phyloP scores from a whole-genome alignment of 1,140 invertebrate species.

The Diuraphis noxia region DNA sequence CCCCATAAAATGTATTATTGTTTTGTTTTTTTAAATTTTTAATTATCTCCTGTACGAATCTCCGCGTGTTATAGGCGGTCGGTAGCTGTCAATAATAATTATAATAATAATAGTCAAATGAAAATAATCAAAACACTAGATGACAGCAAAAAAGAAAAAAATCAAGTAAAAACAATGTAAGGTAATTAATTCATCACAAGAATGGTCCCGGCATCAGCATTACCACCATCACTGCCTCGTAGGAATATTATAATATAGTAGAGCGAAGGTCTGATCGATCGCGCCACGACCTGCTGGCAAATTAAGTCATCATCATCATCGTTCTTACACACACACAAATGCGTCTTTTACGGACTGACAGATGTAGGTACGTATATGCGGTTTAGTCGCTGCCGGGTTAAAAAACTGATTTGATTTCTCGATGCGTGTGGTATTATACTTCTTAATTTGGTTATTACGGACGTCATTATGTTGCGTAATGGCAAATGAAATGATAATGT shows the following conservation, averaged over 20 bases:
- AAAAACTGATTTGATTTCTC: slow-evolving; percentile 46
- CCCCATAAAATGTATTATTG: neutral
- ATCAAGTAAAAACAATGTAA: slow-evolving; percentile 24
- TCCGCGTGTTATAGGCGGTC: neutral
- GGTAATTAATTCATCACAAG: slow-evolving; percentile 16
- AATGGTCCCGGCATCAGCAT: neutral
- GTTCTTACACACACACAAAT: neutral
- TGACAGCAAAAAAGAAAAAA: neutral
- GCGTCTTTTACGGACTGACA: neutral
- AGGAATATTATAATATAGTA: neutral
- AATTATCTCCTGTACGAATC: slow-evolving; percentile 15
- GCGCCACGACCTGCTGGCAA: slow-evolving; percentile 12
- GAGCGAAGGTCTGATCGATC: neutral
- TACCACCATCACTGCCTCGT: neutral
- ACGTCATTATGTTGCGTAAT: slow-evolving; percentile 41
- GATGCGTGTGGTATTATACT: slow-evolving; percentile 43
- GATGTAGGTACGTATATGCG: neutral
- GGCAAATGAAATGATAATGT: slow-evolving; percentile 34
- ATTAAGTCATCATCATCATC: slow-evolving; percentile 29
- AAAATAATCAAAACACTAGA: neutral
- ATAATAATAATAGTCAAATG: slow-evolving; percentile 1
- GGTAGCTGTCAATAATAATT: slow-evolving; percentile 35
- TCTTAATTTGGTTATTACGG: slow-evolving; percentile 38
- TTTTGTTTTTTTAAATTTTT: slow-evolving; percentile 18
- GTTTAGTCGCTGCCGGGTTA: slow-evolving; percentile 36